Base-by-base conservation (phyloP, 2,888 invertebrate genomes). In the Drosophila formosana region DNA sequence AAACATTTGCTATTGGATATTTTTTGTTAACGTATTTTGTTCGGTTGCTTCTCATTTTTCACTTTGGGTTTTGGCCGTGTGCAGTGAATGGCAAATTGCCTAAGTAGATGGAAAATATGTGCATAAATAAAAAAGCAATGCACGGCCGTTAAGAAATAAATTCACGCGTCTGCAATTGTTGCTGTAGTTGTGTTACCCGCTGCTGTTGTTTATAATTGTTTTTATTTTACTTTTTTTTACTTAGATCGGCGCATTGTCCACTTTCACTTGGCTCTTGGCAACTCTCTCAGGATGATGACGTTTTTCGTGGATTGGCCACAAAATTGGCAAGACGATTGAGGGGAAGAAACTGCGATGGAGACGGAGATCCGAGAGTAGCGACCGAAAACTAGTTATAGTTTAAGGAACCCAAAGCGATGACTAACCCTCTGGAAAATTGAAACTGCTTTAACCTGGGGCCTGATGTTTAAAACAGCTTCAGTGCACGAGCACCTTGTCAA, bases 31-130 rank as follows among this genome's bases (percentile, higher is more conserved):
- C 46, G 37, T 45, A 52, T 28, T 67, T 68, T 53, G 71, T 37
- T 56, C 32, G 57, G 50, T 46, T 32, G 65, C 49, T 49, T 57
- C 41, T 50, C 41, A 7, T 50, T 55, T n/a, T 39, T 46, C 4
- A 25, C 34, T 3, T 25, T 57, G 50, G 47, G 53, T 64, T 63
- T 76, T 50, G 65, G 71, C 64, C 60, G 68, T 86, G 87, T 82
- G 87, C 87, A 84, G 87, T 83, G 83, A 83, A 87, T 87, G 83
- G 83, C 78, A 87, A 83, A 83, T 84, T 87, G 78, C 63, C 69
- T 66, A 83, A 86, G 75, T 86, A 77, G 72, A 65, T 80, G 74
- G 72, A 72, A 80, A 80, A 76, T 73, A 72, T 63, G 55, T 66
- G 64, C 62, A 72, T 34, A 63, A 25, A 64, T 41, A 63, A 50